Percentiles rank a stretch among this genome's conserved stretches.
phyloP scores from a whole-genome alignment of 2,113 vertebrate species.

The Seriola dumerili region DNA sequence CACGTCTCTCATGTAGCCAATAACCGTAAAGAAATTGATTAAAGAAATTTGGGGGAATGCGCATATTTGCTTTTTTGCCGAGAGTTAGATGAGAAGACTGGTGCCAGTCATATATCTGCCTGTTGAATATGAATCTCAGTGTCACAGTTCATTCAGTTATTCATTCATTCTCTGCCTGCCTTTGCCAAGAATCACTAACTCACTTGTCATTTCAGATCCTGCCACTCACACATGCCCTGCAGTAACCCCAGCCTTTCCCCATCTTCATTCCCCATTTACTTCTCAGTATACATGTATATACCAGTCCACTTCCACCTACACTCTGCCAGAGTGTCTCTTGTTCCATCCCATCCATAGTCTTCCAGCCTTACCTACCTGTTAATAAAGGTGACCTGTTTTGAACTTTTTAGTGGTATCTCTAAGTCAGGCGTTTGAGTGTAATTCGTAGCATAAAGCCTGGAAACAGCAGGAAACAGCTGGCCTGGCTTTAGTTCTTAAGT shows the following conservation, averaged over 20 bases:
- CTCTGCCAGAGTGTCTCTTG: not conserved
- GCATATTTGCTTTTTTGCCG: not conserved
- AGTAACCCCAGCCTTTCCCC: not conserved
- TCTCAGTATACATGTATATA: not conserved
- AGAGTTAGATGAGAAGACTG: not conserved
- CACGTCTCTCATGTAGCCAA: not conserved
- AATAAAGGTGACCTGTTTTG: not conserved
- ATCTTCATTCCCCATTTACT: not conserved
- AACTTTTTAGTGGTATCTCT: not conserved
- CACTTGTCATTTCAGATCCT: not conserved
- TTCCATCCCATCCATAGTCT: not conserved
- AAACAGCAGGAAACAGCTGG: constrained; percentile 8
- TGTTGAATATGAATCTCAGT: not conserved
- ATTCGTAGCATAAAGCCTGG: not conserved
- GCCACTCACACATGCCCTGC: not conserved
- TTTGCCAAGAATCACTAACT: not conserved
- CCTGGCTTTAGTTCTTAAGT: not conserved
- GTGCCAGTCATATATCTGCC: not conserved
- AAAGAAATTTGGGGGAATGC: not conserved
- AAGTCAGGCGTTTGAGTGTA: not conserved
- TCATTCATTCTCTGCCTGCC: not conserved
- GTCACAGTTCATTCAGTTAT: not conserved
- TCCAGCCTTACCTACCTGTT: not conserved
- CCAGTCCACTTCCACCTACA: not conserved
- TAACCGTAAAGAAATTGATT: not conserved